Evolutionary conservation across 2,888 invertebrate genomes (phyloP), one percentile per base, ranked within the genome.

Genomic region (Agrenia bidenticulata): DNA sequence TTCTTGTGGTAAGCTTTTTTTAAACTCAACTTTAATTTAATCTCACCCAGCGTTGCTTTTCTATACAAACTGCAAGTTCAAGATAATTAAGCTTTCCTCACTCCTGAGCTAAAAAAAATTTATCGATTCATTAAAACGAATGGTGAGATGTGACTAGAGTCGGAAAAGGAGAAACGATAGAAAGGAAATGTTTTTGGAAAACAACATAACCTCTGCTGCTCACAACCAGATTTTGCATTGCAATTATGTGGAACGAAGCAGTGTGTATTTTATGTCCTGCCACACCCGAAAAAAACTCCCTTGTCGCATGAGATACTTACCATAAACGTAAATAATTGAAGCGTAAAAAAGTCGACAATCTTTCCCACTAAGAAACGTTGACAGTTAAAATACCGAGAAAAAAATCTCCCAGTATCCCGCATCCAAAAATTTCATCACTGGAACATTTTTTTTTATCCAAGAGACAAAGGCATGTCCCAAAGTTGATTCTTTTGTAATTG

Each of bases 1-100:
- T 74, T 76, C 61, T 67, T 76, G 59, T 76, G 74, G 74, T 74
- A 68, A 73, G 39, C 15, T 39, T 39, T 11, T 15, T 15, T 11
- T 39, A 39, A 11, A 50, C 7, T 50, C 21, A n/a, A 24, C 7
- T 53, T 53, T 24, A 7, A 53, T n/a, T n/a, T n/a, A n/a, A n/a
- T n/a, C n/a, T n/a, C n/a, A n/a, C n/a, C n/a, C n/a, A n/a, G n/a
- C n/a, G n/a, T n/a, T n/a, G n/a, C n/a, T n/a, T n/a, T n/a, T n/a
- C n/a, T n/a, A n/a, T n/a, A n/a, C n/a, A n/a, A n/a, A n/a, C n/a
- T n/a, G n/a, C n/a, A n/a, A n/a, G n/a, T n/a, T 32, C 32, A 32
- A 32, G 32, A 11, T 55, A 19, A 37, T 55, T 27, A 55, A n/a
- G 4, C 19, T 23, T 27, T 37, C 19, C n/a, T 37, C 32, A 55